Conservation (phyloP, 2,888 invertebrate genomes). For the Odontomyia ornata region DNA sequence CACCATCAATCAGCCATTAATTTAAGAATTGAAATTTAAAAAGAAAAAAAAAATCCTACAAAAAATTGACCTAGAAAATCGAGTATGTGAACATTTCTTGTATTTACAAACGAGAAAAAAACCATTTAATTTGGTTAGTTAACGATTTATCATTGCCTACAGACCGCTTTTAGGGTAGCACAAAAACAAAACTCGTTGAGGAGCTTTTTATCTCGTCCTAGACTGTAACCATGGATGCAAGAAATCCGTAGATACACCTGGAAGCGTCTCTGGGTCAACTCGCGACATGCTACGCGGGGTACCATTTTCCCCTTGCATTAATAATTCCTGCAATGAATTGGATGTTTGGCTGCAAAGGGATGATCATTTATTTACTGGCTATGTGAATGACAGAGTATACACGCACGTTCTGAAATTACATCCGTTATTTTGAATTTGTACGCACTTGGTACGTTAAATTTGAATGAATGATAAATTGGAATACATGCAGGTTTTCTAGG, state of each 20-base stretch:
- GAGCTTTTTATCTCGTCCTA: background rate
- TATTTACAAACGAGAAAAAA: background rate
- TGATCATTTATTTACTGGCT: background rate
- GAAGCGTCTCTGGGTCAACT: background rate
- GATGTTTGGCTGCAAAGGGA: background rate
- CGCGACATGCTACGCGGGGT: background rate
- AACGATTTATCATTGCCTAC: background rate
- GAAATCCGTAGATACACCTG: background rate
- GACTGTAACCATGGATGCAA: background rate
- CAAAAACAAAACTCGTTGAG: background rate
- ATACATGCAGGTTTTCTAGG: background rate
- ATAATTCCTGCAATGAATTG: background rate
- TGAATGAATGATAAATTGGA: background rate
- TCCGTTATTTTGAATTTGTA: background rate
- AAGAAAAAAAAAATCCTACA: background rate
- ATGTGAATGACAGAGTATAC: background rate
- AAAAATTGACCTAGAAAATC: conserved; percentile 1
- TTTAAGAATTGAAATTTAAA: background rate
- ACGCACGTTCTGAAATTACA: background rate
- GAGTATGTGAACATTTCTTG: background rate
- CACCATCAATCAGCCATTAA: background rate
- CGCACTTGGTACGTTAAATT: background rate
- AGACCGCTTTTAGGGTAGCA: too few relatives aligned
- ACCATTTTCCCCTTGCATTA: background rate
- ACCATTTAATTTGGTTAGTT: background rate